A percentile compares a stretch with the other conserved stretches of the same genome.
These are phyloP conservation scores for Bombus pyrosoma DNA, from an alignment of 1,140 invertebrate genomes.

Conservation along the genomic window DNA sequence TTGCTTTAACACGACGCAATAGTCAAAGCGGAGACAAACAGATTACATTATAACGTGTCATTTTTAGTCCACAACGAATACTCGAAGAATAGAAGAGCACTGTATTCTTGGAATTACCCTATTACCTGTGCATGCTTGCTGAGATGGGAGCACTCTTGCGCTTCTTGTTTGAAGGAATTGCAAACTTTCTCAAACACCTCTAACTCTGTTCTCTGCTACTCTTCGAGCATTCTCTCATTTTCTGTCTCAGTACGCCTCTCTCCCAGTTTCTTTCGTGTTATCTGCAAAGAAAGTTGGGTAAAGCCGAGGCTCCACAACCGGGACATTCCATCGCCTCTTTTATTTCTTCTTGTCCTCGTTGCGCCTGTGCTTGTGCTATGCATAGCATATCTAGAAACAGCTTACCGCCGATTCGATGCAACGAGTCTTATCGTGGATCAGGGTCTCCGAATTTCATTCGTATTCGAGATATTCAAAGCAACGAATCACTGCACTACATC, in stretches of 20 bases:
- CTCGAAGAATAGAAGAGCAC: neutral
- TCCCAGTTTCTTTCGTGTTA: neutral
- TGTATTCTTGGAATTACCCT: neutral
- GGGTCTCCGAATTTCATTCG: conserved; percentile 36
- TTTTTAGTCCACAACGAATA: neutral
- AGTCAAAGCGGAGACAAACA: neutral
- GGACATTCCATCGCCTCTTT: conserved; percentile 17
- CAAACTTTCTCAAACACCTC: conserved; percentile 36
- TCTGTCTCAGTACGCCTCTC: conserved; percentile 8
- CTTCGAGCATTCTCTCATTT: neutral
- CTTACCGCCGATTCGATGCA: conserved; percentile 42
- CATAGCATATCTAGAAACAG: conserved; percentile 56
- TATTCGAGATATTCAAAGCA: conserved; percentile 25
- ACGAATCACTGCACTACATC: neutral
- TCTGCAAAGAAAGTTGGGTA: conserved; percentile 51
- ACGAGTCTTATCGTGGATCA: conserved; percentile 42
- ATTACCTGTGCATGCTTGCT: conserved; percentile 12
- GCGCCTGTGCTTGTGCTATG: neutral
- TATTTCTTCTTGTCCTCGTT: conserved; percentile 8
- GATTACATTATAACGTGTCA: neutral
- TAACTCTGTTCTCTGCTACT: neutral
- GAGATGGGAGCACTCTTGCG: conserved; percentile 1
- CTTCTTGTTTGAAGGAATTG: conserved; percentile 33
- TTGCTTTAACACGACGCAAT: neutral
- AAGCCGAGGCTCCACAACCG: conserved; percentile 37